Evolutionary conservation across 2,113 vertebrate genomes (phyloP).

Genomic region (Oenanthe melanoleuca): DNA sequence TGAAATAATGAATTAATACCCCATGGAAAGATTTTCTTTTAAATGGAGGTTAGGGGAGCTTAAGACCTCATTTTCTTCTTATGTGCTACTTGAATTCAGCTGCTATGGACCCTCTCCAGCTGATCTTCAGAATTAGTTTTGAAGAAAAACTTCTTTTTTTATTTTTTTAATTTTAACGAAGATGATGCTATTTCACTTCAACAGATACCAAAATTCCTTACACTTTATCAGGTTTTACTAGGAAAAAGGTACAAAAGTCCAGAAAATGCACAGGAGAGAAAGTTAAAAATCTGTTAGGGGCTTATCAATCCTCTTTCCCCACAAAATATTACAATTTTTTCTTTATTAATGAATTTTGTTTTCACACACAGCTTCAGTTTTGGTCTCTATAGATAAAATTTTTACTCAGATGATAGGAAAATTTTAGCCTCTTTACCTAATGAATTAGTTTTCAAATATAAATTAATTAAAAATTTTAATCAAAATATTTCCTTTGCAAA

Average conservation of each 20-base stretch:
- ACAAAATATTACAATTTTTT: not conserved
- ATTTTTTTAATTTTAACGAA: not conserved
- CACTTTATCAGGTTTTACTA: not conserved
- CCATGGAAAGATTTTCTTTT: conserved; percentile 1
- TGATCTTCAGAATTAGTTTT: not conserved
- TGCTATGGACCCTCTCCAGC: not conserved
- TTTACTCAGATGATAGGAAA: not conserved
- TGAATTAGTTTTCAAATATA: not conserved
- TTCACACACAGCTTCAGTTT: not conserved
- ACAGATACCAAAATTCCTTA: not conserved
- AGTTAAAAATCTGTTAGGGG: not conserved
- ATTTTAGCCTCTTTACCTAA: not conserved
- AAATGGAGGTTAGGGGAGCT: not conserved
- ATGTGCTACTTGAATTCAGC: not conserved
- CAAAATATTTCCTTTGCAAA: not conserved
- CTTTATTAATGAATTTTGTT: not conserved
- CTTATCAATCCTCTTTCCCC: not conserved
- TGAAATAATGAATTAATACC: not conserved
- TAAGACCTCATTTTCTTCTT: not conserved
- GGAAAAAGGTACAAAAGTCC: not conserved
- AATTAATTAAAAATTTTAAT: not conserved
- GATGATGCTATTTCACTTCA: not conserved
- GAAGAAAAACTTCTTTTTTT: not conserved
- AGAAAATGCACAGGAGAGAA: not conserved
- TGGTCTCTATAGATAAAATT: not conserved